Conservation (phyloP, 2,113 vertebrate species). For the Bubo blakistoni region DNA sequence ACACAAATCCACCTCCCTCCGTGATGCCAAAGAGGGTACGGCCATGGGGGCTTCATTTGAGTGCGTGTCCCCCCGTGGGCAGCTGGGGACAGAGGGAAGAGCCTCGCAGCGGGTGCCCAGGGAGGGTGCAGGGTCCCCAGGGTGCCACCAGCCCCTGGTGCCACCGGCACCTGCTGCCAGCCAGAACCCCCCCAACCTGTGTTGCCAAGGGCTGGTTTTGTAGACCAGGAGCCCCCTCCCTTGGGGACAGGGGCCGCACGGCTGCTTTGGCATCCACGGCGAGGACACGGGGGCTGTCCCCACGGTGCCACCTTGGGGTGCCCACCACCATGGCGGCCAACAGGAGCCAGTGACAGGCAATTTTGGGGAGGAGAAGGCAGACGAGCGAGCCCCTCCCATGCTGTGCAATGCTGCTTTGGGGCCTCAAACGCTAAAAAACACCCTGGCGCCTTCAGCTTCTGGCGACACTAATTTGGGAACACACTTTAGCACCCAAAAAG, state of each 20-base stretch:
- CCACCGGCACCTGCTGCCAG: background rate
- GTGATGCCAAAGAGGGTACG: accelerated
- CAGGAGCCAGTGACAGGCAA: accelerated
- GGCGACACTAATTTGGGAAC: no score
- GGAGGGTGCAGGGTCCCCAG: background rate
- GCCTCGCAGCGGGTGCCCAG: background rate
- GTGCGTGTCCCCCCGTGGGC: background rate
- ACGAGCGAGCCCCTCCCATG: accelerated
- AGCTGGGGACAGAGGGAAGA: background rate
- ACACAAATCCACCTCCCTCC: accelerated
- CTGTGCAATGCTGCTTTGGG: accelerated
- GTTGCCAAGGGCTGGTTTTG: background rate
- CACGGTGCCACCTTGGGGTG: background rate
- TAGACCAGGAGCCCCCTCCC: background rate
- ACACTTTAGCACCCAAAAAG: background rate
- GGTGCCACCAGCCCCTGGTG: background rate
- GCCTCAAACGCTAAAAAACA: background rate
- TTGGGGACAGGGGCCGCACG: accelerated
- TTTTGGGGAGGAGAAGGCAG: accelerated
- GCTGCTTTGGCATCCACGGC: background rate
- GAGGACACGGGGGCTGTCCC: background rate
- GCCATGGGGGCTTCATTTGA: accelerated
- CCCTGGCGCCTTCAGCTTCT: background rate
- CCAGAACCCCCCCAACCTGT: background rate
- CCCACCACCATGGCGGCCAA: accelerated